Evolutionary conservation across 2,888 invertebrate genomes (phyloP), one percentile per base, ranked within the genome.

Genomic region (Conistra vaccinii): DNA sequence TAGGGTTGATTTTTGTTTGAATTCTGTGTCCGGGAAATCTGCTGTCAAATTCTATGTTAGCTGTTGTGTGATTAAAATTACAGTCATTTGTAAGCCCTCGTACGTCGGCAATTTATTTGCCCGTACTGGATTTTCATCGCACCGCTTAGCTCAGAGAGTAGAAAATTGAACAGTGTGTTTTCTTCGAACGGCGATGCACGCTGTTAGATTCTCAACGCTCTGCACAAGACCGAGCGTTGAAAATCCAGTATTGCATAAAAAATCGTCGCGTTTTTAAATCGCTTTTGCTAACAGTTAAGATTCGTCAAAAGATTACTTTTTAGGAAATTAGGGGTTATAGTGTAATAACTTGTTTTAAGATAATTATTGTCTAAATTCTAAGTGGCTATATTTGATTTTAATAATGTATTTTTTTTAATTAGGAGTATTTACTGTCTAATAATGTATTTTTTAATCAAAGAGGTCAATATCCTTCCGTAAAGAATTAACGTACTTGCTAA

Each of bases 301-400:
- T 72, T 79, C 57, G 20, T 14, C 6, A 29, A n/a, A 14, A 4
- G 9, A 5, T 14, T 26, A n/a, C 23, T 35, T 29, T 12, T 23
- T 35, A 17, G 51, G 48, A 66, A 55, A 10, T 32, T 20, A 48
- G n/a, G 2, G 9, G 0, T 58, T 48, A 32, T 48, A 77, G 6
- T 39, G 51, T 61, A 53, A 29, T 26, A 39, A n/a, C 32, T 76
- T 53, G n/a, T 60, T 61, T 79, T 14, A 58, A 51, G 26, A 2
- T 78, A 17, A 53, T 61, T 78, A 69, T 63, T 65, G 42, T 74
- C 55, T 75, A 74, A 78, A 79, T 63, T 81, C 12, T 78, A 73
- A 66, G 78, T 78, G 73, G 48, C 78, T 78, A 32, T 66, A 66
- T 61, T 60, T 61, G 61, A 66, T 65, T 65, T 48, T 42, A 65